Base-by-base conservation (phyloP, 2,113 vertebrate species). In the Anseranas semipalmata region DNA sequence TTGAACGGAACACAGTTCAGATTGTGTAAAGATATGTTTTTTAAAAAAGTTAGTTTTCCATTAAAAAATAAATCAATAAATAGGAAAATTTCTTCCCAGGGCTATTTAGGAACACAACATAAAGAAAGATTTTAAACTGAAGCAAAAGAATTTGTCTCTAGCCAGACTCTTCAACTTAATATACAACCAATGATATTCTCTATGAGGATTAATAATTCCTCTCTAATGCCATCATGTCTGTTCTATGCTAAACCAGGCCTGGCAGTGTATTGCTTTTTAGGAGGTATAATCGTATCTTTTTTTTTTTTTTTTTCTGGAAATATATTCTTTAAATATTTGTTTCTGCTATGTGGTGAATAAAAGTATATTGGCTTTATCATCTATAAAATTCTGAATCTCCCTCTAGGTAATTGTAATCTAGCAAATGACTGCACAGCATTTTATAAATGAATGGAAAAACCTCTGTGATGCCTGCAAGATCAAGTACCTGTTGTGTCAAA, bases 301-400 rank as follows among this genome's bases (percentile, higher is more conserved):
- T 8, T 3, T 21, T 67, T 85, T 74, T 79, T 71, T 39, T 80
- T 88, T 28, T 7, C 45, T 74, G 37, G 19, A 89, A 93, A 74
- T 37, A 52, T 2, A 4, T 84, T 92, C 39, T 90, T 89, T 68
- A 84, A 58, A 72, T 82, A 75, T 84, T 84, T 89, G n/a, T 63
- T 88, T 94, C 68, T 87, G 25, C 22, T 67, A 7, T 46, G 39
- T 2, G 0, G 65, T 89, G n/a, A 89, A 89, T 77, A 93, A 56
- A 92, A 66, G 10, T 73, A 35, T 80, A 74, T 85, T 74, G 8
- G 16, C 7, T 90, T 70, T 88, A 86, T 70, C 2, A 2, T 45
- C 33, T 65, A 72, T 90, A 96, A 93, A 89, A 72, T 73, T 79
- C 48, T 79, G 58, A 87, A 55, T 85, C 55, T 73, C 17, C 85